Conservation (phyloP, 1,140 invertebrate genomes). For the Eriocheir sinensis region DNA sequence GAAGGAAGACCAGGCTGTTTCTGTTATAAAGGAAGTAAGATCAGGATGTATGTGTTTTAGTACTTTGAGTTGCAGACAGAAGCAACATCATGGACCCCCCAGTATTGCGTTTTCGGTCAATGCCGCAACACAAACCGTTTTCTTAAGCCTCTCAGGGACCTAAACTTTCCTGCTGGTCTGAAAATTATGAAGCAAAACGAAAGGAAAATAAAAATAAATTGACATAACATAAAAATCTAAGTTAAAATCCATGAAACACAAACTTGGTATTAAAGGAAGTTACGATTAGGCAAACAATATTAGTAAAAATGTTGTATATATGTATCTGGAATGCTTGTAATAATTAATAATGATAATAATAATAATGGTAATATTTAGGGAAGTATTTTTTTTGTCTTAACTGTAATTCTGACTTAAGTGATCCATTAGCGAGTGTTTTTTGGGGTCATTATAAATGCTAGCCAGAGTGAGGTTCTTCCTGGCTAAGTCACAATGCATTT, state of each 20-base stretch:
- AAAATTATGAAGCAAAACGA: too few species aligned
- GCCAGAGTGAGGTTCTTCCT: background rate
- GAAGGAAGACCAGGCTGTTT: too few species aligned
- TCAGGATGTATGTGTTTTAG: too few species aligned
- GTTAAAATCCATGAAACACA: background rate
- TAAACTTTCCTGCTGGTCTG: background rate
- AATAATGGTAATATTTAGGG: too few species aligned
- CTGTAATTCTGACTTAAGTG: too few species aligned
- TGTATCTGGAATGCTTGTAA: background rate
- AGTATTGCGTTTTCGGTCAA: too few species aligned
- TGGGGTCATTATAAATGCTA: background rate
- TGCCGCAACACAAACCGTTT: too few species aligned
- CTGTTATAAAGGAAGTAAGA: too few species aligned
- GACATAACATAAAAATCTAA: background rate
- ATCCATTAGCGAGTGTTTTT: background rate
- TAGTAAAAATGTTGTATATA: background rate
- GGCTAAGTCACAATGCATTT: conserved; percentile 24
- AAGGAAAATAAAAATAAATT: background rate
- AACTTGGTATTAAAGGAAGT: conserved; percentile 26
- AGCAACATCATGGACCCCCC: too few species aligned
- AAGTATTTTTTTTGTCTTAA: background rate
- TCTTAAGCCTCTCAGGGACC: background rate
- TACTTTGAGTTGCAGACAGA: too few species aligned
- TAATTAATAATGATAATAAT: background rate
- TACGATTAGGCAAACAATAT: too few species aligned